These are phyloP conservation scores for Drosophila gaucha DNA, from an alignment of 2,888 invertebrate genomes.

Conservation along the genomic window DNA sequence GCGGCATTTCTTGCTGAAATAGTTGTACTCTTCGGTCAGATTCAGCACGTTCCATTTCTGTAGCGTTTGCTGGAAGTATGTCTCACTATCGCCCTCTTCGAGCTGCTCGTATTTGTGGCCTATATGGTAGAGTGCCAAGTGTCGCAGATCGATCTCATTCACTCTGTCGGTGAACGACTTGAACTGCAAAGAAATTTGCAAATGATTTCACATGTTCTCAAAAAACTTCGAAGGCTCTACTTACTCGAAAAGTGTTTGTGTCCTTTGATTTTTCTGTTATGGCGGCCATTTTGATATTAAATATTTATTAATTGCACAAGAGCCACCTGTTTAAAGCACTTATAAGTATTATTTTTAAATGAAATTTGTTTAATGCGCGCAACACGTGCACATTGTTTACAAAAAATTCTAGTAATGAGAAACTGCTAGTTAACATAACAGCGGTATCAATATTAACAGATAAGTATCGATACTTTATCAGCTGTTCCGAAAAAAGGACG, in stretches of 20 bases:
- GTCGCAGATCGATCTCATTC: slow-evolving; percentile 91
- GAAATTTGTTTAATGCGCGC: slow-evolving; percentile 1
- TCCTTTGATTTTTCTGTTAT: slow-evolving; percentile 88
- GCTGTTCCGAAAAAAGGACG: background rate
- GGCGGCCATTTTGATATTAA: slow-evolving; percentile 48
- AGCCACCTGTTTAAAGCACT: background rate
- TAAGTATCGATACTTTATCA: slow-evolving; percentile 3
- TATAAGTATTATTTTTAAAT: background rate
- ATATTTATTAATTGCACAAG: background rate
- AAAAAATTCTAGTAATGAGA: slow-evolving; percentile 26
- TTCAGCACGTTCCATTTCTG: slow-evolving; percentile 96
- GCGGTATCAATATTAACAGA: background rate
- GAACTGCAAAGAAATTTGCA: slow-evolving; percentile 87
- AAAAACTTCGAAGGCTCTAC: slow-evolving; percentile 25
- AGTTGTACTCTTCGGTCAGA: slow-evolving; percentile 92
- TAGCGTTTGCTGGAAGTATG: slow-evolving; percentile 92
- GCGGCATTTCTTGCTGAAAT: slow-evolving; percentile 91
- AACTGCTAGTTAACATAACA: slow-evolving; percentile 2
- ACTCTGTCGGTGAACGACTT: slow-evolving; percentile 95
- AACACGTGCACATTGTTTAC: slow-evolving; percentile 58
- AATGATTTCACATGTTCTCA: background rate
- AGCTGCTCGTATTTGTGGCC: slow-evolving; percentile 90
- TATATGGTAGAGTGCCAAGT: slow-evolving; percentile 93
- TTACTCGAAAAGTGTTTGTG: slow-evolving; percentile 91
- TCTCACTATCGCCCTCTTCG: slow-evolving; percentile 87